These are phyloP conservation scores for Kobus ellipsiprymnus DNA, from an alignment of 2,113 vertebrate species.

Conservation along the genomic window DNA sequence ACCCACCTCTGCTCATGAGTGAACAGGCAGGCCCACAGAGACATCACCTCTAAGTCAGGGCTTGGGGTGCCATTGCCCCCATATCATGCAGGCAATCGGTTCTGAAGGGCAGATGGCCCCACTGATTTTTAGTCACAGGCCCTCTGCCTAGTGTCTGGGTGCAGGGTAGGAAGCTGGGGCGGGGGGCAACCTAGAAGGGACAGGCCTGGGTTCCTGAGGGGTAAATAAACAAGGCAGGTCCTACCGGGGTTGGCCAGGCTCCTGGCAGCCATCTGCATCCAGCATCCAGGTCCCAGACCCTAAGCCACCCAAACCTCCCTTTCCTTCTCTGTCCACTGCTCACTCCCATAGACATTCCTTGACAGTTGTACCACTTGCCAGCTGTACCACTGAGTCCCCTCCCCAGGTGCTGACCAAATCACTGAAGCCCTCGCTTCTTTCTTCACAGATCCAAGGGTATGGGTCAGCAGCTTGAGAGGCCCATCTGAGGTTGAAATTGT, in stretches of 20 bases:
- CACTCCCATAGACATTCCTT: neutral
- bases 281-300: neutral
- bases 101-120: neutral
- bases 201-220: neutral
- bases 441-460: neutral
- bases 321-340: neutral
- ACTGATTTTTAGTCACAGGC: neutral
- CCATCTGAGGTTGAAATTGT: neutral
- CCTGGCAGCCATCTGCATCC: neutral
- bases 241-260: neutral
- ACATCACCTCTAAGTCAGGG: neutral
- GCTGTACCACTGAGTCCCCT: neutral
- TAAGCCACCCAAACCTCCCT: neutral
- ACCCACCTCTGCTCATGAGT: neutral
- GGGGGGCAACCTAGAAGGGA: neutral
- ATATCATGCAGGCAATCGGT: neutral
- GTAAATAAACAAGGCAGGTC: neutral
- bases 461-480: neutral
- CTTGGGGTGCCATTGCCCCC: neutral
- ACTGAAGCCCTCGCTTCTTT: neutral
- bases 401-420: neutral
- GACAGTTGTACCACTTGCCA: neutral
- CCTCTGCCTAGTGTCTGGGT: neutral
- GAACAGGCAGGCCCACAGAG: neutral
- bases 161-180: neutral